Percentiles rank a stretch among this genome's conserved stretches.
Evolutionary conservation across 2,113 vertebrate genomes (phyloP).

Genomic region (Gobio gobio): DNA sequence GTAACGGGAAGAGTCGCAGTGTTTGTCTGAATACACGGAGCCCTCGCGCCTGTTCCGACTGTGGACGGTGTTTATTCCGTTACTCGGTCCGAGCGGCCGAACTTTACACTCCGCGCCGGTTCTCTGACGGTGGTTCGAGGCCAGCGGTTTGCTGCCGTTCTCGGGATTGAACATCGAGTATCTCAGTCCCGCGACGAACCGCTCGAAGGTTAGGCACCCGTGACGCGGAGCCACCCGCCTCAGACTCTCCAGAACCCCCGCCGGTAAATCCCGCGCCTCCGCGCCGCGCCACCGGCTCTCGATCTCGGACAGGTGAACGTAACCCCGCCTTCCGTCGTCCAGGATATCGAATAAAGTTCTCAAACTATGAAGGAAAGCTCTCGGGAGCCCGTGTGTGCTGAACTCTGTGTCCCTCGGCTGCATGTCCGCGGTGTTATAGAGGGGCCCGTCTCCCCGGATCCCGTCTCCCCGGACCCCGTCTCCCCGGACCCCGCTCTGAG

Average conservation of each 20-base stretch:
- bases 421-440: constrained; percentile 58
- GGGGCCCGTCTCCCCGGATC: constrained; percentile 55
- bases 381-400: constrained; percentile 82
- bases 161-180: constrained; percentile 82
- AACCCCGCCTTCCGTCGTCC: constrained; percentile 87
- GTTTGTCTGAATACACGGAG: not conserved
- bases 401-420: constrained; percentile 70
- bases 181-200: constrained; percentile 89
- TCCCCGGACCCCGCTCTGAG: constrained; percentile 59
- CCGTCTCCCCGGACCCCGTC: constrained; percentile 49
- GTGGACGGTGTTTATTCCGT: constrained; percentile 70
- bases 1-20: not conserved
- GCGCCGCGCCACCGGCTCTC: constrained; percentile 92
- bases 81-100: constrained; percentile 78
- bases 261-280: constrained; percentile 82
- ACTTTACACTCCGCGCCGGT: constrained; percentile 68
- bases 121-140: constrained; percentile 46
- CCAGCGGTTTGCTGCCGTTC: constrained; percentile 51
- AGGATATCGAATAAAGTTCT: constrained; percentile 93
- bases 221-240: constrained; percentile 84
- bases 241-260: constrained; percentile 86
- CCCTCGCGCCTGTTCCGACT: constrained; percentile 65
- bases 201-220: constrained; percentile 91
- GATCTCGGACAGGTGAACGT: constrained; percentile 91
- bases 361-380: constrained; percentile 89